phyloP scores from a whole-genome alignment of 1,140 invertebrate species.

The Aphis gossypii region DNA sequence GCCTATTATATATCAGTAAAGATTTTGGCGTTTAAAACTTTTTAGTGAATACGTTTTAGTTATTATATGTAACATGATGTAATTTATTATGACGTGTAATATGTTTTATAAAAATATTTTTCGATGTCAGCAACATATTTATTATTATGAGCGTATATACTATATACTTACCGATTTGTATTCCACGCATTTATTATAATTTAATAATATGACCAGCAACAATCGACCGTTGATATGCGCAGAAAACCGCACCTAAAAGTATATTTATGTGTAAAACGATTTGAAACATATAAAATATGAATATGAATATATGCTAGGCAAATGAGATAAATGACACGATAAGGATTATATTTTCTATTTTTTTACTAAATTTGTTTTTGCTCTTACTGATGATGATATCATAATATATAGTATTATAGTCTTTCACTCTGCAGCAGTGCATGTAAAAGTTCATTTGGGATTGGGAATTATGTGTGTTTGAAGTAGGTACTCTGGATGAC shows the following conservation, averaged over 20 bases:
- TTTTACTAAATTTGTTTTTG: not conserved
- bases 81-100: not conserved
- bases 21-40: slow-evolving; percentile 1
- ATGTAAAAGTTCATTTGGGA: not conserved
- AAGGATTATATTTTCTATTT: not conserved
- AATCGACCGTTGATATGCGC: not conserved
- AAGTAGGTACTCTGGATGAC: not conserved
- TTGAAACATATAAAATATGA: not conserved
- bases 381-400: not conserved
- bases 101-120: not conserved
- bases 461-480: not conserved
- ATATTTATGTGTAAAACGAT: not conserved
- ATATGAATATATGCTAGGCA: not conserved
- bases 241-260: not conserved
- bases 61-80: not conserved
- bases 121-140: not conserved
- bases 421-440: not conserved
- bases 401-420: not conserved
- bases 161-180: not conserved
- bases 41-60: not conserved
- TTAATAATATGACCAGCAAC: not conserved
- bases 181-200: not conserved
- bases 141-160: not conserved
- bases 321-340: not conserved
- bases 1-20: not conserved